A percentile compares a stretch with the other conserved stretches of the same genome.
phyloP scores from a whole-genome alignment of 1,140 invertebrate genomes.

The Aradophagus sp. region DNA sequence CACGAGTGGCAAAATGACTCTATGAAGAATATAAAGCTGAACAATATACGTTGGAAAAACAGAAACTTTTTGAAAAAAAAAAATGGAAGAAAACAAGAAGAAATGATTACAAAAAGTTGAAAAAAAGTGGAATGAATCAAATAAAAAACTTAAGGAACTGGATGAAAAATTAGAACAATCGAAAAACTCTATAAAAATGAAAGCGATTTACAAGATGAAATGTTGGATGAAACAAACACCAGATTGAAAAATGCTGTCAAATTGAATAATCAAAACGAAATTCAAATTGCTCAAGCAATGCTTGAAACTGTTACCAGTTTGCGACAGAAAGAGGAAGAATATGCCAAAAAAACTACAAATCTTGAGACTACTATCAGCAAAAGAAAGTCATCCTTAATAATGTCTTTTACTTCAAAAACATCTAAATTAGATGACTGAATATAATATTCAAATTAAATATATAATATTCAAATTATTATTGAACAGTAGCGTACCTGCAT shows the following conservation, averaged over 20 bases:
- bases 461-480: too few species aligned
- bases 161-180: slow-evolving; percentile 5
- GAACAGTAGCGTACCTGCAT: too few species aligned
- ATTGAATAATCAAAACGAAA: slow-evolving; percentile 1
- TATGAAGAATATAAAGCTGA: slow-evolving; percentile 16
- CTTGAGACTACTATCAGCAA: neutral
- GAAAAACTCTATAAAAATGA: slow-evolving; percentile 8
- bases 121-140: slow-evolving; percentile 2
- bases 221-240: slow-evolving; percentile 10
- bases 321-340: slow-evolving; percentile 7
- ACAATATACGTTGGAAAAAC: slow-evolving; percentile 16
- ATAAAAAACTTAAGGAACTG: slow-evolving; percentile 12
- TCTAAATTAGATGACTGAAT: too few species aligned
- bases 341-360: neutral
- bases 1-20: slow-evolving; percentile 7
- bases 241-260: slow-evolving; percentile 9
- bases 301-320: slow-evolving; percentile 12
- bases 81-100: neutral
- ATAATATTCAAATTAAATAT: too few species aligned
- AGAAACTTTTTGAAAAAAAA: slow-evolving; percentile 15
- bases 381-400: slow-evolving; percentile 4
- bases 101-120: slow-evolving; percentile 4
- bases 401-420: slow-evolving; percentile 1
- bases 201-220: slow-evolving; percentile 3
- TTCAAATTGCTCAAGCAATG: slow-evolving; percentile 19